phyloP scores from a whole-genome alignment of 2,113 vertebrate genomes.

The Kobus ellipsiprymnus region DNA sequence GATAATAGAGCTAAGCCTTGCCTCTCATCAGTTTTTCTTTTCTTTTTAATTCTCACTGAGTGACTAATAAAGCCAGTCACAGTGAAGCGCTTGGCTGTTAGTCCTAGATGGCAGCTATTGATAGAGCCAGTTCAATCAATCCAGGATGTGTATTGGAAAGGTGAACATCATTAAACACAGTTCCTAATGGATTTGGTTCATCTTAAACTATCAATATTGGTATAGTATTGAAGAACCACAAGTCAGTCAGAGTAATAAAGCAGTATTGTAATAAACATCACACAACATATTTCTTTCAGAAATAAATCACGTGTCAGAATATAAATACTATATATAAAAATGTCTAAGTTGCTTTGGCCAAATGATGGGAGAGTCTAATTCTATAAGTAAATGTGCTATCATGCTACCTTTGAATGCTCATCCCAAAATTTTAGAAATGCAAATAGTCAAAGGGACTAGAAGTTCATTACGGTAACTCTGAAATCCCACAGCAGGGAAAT shows the following conservation, averaged over 20 bases:
- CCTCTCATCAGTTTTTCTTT: not conserved
- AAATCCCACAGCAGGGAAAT: not conserved
- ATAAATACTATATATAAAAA: not conserved
- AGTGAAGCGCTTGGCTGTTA: not conserved
- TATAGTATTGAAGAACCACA: not conserved
- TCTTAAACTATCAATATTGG: conserved; percentile 13
- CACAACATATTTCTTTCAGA: not conserved
- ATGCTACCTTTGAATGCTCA: not conserved
- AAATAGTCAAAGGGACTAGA: not conserved
- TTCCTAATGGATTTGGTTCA: not conserved
- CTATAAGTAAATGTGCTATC: not conserved
- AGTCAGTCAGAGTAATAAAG: not conserved
- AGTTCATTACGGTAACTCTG: not conserved
- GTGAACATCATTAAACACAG: not conserved
- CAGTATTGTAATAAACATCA: not conserved
- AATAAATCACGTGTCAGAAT: conserved; percentile 3
- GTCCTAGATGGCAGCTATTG: conserved; percentile 7
- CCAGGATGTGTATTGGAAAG: not conserved
- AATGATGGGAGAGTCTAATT: not conserved
- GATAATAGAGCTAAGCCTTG: not conserved
- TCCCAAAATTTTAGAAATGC: not conserved
- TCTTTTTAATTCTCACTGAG: not conserved
- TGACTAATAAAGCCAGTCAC: conserved; percentile 29
- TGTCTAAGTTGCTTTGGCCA: not conserved
- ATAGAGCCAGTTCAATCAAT: not conserved